Base-by-base conservation (phyloP, 2,113 vertebrate genomes). In the Phyllopteryx taeniolatus region DNA sequence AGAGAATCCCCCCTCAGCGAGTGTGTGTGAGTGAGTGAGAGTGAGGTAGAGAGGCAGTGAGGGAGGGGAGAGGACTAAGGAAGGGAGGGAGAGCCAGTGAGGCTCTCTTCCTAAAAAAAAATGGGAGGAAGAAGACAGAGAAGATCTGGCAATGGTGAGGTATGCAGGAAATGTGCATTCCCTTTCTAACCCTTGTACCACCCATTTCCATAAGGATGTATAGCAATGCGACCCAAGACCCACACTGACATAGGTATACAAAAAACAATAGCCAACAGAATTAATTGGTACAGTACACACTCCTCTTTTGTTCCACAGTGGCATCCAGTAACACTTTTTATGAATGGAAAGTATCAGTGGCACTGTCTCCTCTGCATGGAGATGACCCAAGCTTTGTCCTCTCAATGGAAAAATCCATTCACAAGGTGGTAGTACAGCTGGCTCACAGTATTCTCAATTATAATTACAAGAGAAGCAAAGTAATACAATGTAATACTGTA, bases 121-220 rank as follows among this genome's bases (percentile, higher is more conserved):
- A 72, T 66, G 82, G 82, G 79, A 75, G 77, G 83, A 81, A 73
- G 81, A 75, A 75, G 64, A 73, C 67, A 2, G 62, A 69, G 68
- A 62, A 66, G 65, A 53, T 56, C 20, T 22, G 53, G 8, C 20
- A n/a, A 75, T 67, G 68, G 67, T 62, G 84, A 86, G 85, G 85
- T 81, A 90, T 89, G 82, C 81, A 84, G 85, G 81, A 88, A 88
- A 91, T 89, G 79, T 77, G 67, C 68, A 65, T 62, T 56, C 68
- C 57, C 61, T 63, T 70, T 61, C 49, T 75, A 69, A 70, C 79
- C 82, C 70, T 71, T 27, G 57, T 76, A 78, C 83, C 80, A 78
- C 83, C 71, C 86, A 83, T 88, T 87, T 89, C 80, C 27, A 80
- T 85, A 31, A 11, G 5, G 11, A 60, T 33, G 57, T 61, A 61